Percentiles rank a stretch among this genome's conserved stretches.
Conservation (phyloP, 2,113 vertebrate species). For the Martes martes region DNA sequence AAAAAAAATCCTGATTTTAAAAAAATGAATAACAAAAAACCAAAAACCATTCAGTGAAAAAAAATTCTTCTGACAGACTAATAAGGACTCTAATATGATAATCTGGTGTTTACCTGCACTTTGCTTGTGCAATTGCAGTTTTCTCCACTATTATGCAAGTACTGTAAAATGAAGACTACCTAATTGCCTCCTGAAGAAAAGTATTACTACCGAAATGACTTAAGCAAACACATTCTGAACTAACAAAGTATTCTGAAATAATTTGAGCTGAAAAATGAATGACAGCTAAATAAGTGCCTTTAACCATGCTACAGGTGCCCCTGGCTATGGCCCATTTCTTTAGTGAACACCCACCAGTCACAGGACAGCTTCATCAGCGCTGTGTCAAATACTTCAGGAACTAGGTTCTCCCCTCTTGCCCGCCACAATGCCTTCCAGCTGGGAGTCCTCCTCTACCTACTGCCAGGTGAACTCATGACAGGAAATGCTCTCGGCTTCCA, state of each 20-base stretch:
- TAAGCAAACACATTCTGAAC: constrained; percentile 71
- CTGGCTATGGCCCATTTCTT: constrained; percentile 32
- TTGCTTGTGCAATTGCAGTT: constrained; percentile 49
- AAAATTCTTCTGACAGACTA: constrained; percentile 67
- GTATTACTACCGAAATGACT: constrained; percentile 60
- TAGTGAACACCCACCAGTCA: constrained; percentile 41
- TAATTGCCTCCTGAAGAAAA: constrained; percentile 71
- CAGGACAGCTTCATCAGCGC: constrained; percentile 33
- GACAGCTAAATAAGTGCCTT: constrained; percentile 62
- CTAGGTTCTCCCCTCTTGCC: background rate
- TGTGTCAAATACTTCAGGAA: constrained; percentile 16
- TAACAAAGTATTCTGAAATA: constrained; percentile 71
- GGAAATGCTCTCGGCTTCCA: background rate
- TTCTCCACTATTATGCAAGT: constrained; percentile 62
- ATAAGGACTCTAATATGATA: constrained; percentile 73
- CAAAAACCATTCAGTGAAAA: constrained; percentile 43
- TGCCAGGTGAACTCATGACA: background rate
- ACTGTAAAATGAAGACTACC: constrained; percentile 64
- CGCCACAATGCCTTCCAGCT: constrained; percentile 30
- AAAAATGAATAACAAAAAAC: constrained; percentile 41
- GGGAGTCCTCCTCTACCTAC: background rate
- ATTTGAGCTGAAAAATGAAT: constrained; percentile 57
- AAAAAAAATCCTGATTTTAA: background rate
- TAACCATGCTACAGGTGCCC: constrained; percentile 50
- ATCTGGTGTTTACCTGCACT: constrained; percentile 64